A percentile compares a stretch with the other conserved stretches of the same genome.
Conservation (phyloP, 2,797 vertebrate genomes). For the Rhadinocentrus ornatus region DNA sequence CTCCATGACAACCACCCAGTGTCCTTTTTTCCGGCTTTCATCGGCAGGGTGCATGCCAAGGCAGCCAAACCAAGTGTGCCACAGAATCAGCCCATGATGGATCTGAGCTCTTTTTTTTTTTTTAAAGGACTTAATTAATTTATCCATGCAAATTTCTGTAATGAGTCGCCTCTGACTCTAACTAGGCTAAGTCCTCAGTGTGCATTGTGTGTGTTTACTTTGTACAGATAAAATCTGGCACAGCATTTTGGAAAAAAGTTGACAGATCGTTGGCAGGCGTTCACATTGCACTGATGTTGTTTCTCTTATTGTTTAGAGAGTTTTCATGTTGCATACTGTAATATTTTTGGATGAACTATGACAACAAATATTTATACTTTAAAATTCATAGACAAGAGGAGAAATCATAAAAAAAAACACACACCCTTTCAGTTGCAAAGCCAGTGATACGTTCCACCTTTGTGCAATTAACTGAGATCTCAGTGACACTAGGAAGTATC, state of each 20-base stretch:
- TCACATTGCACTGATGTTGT: conserved; percentile 17
- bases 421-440: conserved; percentile 5
- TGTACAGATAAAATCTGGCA: conserved; percentile 14
- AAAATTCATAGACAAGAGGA: background rate
- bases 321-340: conserved; percentile 15
- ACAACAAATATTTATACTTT: background rate
- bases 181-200: conserved; percentile 54
- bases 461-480: conserved; percentile 10
- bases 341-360: background rate
- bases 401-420: background rate
- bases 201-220: conserved; percentile 28
- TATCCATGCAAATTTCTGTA: conserved; percentile 50
- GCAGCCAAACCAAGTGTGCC: conserved; percentile 47
- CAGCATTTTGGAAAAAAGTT: conserved; percentile 38
- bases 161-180: conserved; percentile 33
- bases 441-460: conserved; percentile 34
- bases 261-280: conserved; percentile 38
- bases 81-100: conserved; percentile 36
- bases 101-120: too few relatives aligned
- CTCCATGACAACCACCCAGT: conserved; percentile 71
- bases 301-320: conserved; percentile 36
- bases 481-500: conserved; percentile 10
- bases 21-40: conserved; percentile 65
- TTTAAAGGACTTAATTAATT: conserved; percentile 33
- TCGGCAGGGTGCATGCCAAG: conserved; percentile 32